Percentiles rank a stretch among this genome's conserved stretches.
phyloP scores from a whole-genome alignment of 2,797 vertebrate genomes.

The Synanceia verrucosa region DNA sequence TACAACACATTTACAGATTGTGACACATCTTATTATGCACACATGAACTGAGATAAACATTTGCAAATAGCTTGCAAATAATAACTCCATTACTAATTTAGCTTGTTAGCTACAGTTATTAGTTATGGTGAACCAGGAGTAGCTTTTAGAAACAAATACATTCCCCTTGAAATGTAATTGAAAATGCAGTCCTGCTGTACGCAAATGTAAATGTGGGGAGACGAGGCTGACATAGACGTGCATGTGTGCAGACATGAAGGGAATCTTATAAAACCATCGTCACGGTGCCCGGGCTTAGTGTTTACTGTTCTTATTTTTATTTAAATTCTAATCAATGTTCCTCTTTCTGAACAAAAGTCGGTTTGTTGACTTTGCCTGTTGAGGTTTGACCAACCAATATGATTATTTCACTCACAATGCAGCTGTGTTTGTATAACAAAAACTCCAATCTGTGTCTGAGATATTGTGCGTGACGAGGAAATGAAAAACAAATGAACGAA shows the following conservation, averaged over 20 bases:
- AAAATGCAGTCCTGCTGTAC: too few species aligned
- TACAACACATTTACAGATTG: too few species aligned
- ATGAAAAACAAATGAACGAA: slow-evolving; percentile 61
- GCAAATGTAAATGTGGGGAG: not conserved
- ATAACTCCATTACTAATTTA: too few species aligned
- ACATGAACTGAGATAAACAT: too few species aligned
- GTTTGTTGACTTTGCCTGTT: slow-evolving; percentile 58
- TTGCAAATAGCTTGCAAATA: too few species aligned
- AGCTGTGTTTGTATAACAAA: slow-evolving; percentile 69
- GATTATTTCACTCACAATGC: slow-evolving; percentile 60
- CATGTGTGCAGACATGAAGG: not conserved
- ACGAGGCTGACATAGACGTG: not conserved
- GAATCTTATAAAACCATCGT: not conserved
- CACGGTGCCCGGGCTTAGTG: not conserved
- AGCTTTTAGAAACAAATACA: too few species aligned
- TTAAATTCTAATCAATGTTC: slow-evolving; percentile 26
- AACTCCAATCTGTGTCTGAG: slow-evolving; percentile 60
- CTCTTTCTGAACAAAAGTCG: slow-evolving; percentile 15
- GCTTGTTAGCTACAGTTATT: too few species aligned
- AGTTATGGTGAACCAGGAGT: too few species aligned
- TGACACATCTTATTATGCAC: too few species aligned
- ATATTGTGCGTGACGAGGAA: slow-evolving; percentile 52
- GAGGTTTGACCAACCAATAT: slow-evolving; percentile 66
- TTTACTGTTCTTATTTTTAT: slow-evolving; percentile 23
- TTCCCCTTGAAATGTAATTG: too few species aligned